phyloP scores from a whole-genome alignment of 2,797 vertebrate species.

The Sardinella longiceps region DNA sequence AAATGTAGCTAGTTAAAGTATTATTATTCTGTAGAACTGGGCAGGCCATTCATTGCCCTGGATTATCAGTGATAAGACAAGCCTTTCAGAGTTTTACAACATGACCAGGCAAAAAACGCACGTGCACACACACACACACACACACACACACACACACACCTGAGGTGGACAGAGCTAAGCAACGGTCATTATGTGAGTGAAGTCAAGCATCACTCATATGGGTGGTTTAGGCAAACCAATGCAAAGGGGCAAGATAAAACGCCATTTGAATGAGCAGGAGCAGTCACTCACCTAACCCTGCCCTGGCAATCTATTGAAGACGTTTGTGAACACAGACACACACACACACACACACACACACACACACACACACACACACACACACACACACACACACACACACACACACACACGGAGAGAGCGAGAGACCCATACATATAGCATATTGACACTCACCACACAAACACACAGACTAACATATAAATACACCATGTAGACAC shows the following conservation, averaged over 20 bases:
- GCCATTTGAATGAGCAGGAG: not conserved
- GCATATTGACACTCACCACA: not conserved
- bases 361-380: not conserved
- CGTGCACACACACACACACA: not conserved
- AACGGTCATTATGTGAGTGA: not conserved
- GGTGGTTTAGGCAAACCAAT: not conserved
- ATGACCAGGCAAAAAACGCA: not conserved
- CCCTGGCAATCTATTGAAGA: not conserved
- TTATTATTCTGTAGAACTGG: not conserved
- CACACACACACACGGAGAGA: not conserved
- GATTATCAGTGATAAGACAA: not conserved
- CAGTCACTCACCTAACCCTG: not conserved
- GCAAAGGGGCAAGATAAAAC: not conserved
- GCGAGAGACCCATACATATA: too few relatives aligned
- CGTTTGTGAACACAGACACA: not conserved
- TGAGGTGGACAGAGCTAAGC: not conserved
- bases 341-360: not conserved
- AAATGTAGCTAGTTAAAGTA: too few relatives aligned
- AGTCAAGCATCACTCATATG: not conserved
- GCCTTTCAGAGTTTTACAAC: not conserved
- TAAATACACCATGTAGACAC: not conserved
- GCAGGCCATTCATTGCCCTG: not conserved
- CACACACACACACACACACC: not conserved
- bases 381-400: not conserved
- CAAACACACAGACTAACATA: not conserved